Evolutionary conservation across 2,797 vertebrate genomes (phyloP).

Genomic region (Chlorospingus flavigularis): DNA sequence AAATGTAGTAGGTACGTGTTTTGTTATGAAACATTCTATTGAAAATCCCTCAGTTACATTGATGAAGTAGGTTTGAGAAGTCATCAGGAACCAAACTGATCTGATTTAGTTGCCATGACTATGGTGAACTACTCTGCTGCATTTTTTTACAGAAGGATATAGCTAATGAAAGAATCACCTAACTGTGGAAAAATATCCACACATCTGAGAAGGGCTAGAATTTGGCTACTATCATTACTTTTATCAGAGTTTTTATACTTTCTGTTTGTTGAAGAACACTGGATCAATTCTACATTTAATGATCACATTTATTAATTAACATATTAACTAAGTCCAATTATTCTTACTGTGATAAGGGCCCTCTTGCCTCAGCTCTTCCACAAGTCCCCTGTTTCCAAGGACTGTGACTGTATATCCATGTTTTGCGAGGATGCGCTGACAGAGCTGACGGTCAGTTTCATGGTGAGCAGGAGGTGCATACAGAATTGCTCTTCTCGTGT

Average conservation of each 20-base stretch:
- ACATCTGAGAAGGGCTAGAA: not conserved
- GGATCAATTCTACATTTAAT: not conserved
- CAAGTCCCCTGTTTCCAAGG: conserved; percentile 71
- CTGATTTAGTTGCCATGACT: not conserved
- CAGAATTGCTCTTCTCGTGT: conserved; percentile 74
- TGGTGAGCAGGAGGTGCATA: conserved; percentile 63
- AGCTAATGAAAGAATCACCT: not conserved
- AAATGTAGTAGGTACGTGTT: not conserved
- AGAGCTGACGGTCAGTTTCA: conserved; percentile 77
- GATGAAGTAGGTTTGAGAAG: not conserved
- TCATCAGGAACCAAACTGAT: not conserved
- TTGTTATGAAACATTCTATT: not conserved
- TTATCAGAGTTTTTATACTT: not conserved
- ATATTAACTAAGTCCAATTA: not conserved
- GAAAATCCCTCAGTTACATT: not conserved
- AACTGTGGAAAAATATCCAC: not conserved
- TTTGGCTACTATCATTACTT: not conserved
- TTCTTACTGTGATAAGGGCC: conserved; percentile 71
- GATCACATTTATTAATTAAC: not conserved
- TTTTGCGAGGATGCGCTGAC: conserved; percentile 78
- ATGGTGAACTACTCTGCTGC: not conserved
- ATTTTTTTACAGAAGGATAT: not conserved
- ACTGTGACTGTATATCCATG: conserved; percentile 77
- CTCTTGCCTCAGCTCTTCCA: conserved; percentile 36
- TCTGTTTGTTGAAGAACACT: not conserved